phyloP scores from a whole-genome alignment of 2,888 invertebrate species.

The Gibbula magus region DNA sequence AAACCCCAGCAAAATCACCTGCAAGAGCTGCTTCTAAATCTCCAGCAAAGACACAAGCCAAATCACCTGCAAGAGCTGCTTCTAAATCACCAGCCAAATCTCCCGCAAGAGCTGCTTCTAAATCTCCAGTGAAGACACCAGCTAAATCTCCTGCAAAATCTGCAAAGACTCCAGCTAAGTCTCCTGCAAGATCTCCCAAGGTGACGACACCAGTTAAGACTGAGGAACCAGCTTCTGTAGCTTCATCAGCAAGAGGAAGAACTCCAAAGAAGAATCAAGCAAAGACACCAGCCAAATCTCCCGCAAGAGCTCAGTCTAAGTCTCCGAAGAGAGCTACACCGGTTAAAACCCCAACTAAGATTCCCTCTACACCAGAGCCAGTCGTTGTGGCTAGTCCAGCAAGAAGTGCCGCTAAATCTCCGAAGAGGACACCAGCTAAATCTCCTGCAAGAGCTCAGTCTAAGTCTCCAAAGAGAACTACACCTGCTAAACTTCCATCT shows the following conservation, averaged over 20 bases:
- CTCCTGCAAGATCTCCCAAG: neutral
- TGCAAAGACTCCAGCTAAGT: slow-evolving; percentile 11
- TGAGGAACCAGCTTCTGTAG: neutral
- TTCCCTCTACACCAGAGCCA: no score
- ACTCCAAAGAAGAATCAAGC: neutral
- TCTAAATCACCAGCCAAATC: neutral
- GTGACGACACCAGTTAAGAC: neutral
- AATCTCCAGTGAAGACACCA: neutral
- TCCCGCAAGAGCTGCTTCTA: neutral
- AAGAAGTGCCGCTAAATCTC: slow-evolving; percentile 20
- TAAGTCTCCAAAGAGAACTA: neutral
- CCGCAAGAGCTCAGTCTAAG: neutral
- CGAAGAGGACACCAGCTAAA: neutral
- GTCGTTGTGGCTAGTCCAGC: no score
- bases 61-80: neutral
- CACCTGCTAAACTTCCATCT: neutral
- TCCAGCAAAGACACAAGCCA: neutral
- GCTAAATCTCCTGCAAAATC: slow-evolving; percentile 12
- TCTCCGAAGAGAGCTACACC: neutral
- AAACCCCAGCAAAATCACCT: neutral
- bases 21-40: neutral
- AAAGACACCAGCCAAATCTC: slow-evolving; percentile 21
- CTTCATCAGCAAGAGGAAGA: slow-evolving; percentile 6
- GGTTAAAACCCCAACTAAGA: neutral
- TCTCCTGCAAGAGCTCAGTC: neutral